These are phyloP conservation scores for Acleris cristana DNA, from an alignment of 2,888 invertebrate species.

Conservation along the genomic window DNA sequence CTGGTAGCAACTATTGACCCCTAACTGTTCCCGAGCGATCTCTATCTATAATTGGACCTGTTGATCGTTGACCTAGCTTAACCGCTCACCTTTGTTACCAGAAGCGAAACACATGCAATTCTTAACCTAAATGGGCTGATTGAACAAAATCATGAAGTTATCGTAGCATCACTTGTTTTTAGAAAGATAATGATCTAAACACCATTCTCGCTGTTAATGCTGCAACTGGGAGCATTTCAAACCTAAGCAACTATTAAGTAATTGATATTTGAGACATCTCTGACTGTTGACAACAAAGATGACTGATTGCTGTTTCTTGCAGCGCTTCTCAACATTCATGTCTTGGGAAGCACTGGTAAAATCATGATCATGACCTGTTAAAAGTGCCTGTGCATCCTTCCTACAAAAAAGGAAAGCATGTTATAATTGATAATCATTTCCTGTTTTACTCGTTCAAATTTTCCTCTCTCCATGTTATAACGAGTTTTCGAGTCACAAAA, in stretches of 20 bases:
- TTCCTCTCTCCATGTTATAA: neutral
- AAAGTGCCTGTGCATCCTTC: too few species aligned
- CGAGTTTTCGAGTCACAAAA: too few species aligned
- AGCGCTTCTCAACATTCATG: too few species aligned
- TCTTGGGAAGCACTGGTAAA: too few species aligned
- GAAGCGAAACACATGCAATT: conserved; percentile 49
- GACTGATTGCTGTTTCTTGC: too few species aligned
- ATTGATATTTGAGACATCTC: too few species aligned
- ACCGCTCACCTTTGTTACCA: conserved; percentile 51
- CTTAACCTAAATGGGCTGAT: conserved; percentile 38
- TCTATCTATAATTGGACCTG: conserved; percentile 55
- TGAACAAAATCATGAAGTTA: conserved; percentile 52
- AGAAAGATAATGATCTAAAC: conserved; percentile 14
- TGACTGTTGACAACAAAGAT: too few species aligned
- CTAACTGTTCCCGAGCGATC: conserved; percentile 46
- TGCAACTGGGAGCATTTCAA: too few species aligned
- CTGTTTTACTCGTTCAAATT: neutral
- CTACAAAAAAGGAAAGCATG: too few species aligned
- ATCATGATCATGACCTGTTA: too few species aligned
- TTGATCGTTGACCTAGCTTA: conserved; percentile 55
- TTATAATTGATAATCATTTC: too few species aligned
- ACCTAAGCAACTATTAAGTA: too few species aligned
- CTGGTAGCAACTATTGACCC: conserved; percentile 46
- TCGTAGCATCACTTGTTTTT: conserved; percentile 24
- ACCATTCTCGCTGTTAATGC: neutral